Evolutionary conservation across 2,797 vertebrate species (phyloP).

Genomic region (Phyllotis vaccarum): DNA sequence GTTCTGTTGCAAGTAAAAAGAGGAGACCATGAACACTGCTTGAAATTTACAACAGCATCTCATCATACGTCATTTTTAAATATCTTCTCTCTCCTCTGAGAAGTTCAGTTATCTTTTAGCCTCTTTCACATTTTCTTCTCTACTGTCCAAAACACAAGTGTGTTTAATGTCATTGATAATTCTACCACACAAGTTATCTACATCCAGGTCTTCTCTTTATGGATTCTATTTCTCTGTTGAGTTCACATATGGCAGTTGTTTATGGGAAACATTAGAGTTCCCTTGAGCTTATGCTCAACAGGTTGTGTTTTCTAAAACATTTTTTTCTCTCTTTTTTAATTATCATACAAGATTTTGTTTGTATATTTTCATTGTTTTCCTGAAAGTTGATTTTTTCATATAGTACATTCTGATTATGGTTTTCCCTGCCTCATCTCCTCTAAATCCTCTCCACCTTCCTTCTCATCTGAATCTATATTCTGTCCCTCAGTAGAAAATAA

Average conservation of each 20-base stretch:
- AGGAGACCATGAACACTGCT: neutral
- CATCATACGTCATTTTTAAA: slow-evolving; percentile 41
- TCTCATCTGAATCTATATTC: neutral
- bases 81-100: neutral
- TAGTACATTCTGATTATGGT: neutral
- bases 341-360: neutral
- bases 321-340: neutral
- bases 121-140: neutral
- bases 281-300: neutral
- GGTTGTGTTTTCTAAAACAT: neutral
- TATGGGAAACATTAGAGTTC: neutral
- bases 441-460: neutral
- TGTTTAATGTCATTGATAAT: neutral
- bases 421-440: neutral
- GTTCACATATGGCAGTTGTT: neutral
- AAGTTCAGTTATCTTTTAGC: neutral
- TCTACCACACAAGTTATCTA: neutral
- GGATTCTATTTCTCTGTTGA: neutral
- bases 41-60: neutral
- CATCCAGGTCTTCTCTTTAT: neutral
- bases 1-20: neutral
- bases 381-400: neutral
- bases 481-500: neutral
- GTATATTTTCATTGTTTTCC: neutral
- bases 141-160: neutral